Evolutionary conservation across 2,888 invertebrate species (phyloP).

Genomic region (Parnassius orleans): DNA sequence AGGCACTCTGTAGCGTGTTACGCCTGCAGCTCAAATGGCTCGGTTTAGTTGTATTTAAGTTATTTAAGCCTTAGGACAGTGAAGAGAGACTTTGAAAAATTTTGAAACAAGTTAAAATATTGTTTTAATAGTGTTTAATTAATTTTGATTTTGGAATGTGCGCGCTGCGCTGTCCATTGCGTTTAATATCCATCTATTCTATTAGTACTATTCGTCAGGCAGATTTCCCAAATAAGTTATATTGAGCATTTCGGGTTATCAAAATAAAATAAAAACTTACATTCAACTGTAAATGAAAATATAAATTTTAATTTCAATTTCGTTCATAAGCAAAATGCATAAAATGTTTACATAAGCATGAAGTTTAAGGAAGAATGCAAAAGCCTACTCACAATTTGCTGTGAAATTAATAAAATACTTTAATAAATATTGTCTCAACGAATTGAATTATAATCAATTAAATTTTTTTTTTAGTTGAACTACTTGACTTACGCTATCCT

Average conservation of each 20-base stretch:
- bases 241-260: neutral
- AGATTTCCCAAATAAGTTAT: too few species aligned
- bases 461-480: neutral
- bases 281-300: conserved; percentile 18
- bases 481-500: conserved; percentile 16
- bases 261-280: conserved; percentile 6
- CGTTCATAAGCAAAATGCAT: neutral
- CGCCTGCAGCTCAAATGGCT: too few species aligned
- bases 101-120: too few species aligned
- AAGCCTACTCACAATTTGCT: conserved; percentile 8
- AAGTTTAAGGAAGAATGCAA: neutral
- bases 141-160: too few species aligned
- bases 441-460: neutral
- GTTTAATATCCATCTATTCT: too few species aligned
- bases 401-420: neutral
- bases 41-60: too few species aligned
- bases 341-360: neutral
- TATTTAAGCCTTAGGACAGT: too few species aligned
- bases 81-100: too few species aligned
- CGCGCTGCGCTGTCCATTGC: too few species aligned
- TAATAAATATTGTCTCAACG: neutral
- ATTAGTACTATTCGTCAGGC: too few species aligned
- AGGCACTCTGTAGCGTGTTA: too few species aligned
- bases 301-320: neutral
- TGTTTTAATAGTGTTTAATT: too few species aligned